These are phyloP conservation scores for Epinephelus moara DNA, from an alignment of 2,113 vertebrate genomes.

Conservation along the genomic window DNA sequence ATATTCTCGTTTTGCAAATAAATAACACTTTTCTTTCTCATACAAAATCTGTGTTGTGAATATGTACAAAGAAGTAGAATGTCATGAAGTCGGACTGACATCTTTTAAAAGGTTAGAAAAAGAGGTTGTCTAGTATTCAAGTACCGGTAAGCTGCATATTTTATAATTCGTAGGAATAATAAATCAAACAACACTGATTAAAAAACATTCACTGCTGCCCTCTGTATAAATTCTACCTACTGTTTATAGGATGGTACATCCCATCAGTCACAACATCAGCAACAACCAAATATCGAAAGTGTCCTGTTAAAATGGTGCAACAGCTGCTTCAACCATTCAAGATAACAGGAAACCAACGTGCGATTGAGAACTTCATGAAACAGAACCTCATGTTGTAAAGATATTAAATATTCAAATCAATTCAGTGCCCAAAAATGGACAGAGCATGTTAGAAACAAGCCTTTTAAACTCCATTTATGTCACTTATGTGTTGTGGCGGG, in stretches of 20 bases:
- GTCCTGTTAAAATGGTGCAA: neutral
- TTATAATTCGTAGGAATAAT: neutral
- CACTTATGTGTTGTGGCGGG: neutral
- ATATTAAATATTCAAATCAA: neutral
- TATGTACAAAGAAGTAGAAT: slow-evolving; percentile 27
- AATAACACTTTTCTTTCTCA: slow-evolving; percentile 21
- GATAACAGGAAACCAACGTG: neutral
- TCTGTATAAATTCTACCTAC: neutral
- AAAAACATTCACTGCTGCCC: slow-evolving; percentile 26
- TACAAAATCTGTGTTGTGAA: slow-evolving; percentile 22
- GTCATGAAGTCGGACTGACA: slow-evolving; percentile 31
- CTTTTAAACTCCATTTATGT: neutral
- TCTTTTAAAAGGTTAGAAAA: slow-evolving; percentile 34
- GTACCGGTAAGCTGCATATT: slow-evolving; percentile 44
- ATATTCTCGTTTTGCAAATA: slow-evolving; percentile 23
- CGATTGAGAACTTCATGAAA: neutral
- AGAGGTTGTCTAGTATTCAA: slow-evolving; percentile 63
- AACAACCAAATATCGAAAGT: neutral
- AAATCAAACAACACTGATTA: slow-evolving; percentile 26
- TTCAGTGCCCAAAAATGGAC: neutral
- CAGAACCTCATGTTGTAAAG: neutral
- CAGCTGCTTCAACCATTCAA: neutral
- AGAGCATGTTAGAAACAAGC: neutral
- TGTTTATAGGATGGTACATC: neutral
- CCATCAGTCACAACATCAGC: neutral